Conservation (phyloP, 2,797 vertebrate genomes). For the Tinamus major region DNA sequence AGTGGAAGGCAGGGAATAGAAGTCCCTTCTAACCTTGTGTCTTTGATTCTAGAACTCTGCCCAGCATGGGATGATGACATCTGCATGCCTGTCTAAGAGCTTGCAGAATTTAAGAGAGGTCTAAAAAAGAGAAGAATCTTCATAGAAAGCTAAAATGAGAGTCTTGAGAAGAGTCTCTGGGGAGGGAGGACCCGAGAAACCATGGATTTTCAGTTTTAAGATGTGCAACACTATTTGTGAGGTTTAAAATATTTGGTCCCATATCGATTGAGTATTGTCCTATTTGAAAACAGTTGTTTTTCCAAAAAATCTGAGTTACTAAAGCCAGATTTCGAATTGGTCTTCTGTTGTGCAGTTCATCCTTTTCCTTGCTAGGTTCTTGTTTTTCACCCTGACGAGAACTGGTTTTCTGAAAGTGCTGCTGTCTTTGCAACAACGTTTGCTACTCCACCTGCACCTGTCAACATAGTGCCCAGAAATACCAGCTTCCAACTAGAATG, state of each 20-base stretch:
- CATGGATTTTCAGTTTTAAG: not conserved
- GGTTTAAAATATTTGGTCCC: not conserved
- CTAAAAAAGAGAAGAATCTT: not conserved
- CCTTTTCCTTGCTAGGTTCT: conserved; percentile 70
- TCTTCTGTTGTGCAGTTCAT: not conserved
- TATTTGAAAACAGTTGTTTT: not conserved
- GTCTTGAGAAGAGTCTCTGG: not conserved
- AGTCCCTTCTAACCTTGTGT: not conserved
- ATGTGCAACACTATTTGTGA: not conserved
- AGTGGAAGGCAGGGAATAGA: not conserved
- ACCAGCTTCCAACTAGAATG: conserved; percentile 75
- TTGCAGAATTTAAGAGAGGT: not conserved
- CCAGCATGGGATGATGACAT: not conserved
- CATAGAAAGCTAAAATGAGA: not conserved
- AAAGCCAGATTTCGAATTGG: not conserved
- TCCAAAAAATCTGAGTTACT: not conserved
- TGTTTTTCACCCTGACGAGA: conserved; percentile 77
- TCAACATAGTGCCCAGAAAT: conserved; percentile 67
- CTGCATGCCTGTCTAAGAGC: not conserved
- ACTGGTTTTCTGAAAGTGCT: conserved; percentile 75
- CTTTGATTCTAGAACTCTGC: not conserved
- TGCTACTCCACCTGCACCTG: conserved; percentile 67
- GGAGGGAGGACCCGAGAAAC: not conserved
- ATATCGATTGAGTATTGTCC: not conserved
- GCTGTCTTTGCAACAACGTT: conserved; percentile 70